Base-by-base conservation (phyloP, 2,888 invertebrate genomes). In the Phyllotreta striolata region DNA sequence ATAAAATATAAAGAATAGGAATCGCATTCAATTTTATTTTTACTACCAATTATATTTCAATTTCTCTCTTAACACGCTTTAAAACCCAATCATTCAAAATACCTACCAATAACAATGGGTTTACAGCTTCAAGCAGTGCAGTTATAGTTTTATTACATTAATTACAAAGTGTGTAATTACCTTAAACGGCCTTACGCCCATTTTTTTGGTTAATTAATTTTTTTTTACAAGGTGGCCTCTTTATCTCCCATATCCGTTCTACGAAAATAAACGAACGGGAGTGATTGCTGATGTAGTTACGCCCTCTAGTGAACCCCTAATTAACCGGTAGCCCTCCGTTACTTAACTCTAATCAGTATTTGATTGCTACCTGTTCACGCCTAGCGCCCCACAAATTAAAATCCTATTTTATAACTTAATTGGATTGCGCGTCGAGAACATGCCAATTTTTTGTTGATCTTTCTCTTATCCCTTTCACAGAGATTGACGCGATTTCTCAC, bases 331-430 rank as follows among this genome's bases (percentile, higher is more conserved):
- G 79, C 78, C 76, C 62, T 69, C 69, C 76, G 78, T 79, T 79
- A 78, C 79, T 79, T 79, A 80, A 76, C 74, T 78, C 78, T 78
- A 78, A 79, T 79, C 78, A 78, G 76, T 74, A 74, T 76, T 76
- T 79, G 79, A 80, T 79, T 79, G 79, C 79, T 79, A 80, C 80
- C 80, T 80, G 80, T 79, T 78, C 77, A 75, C 76, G 77, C 77
- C 77, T 75, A 72, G 72, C 74, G 72, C 72, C 74, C 73, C 74
- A 77, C 76, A 77, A 78, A 78, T 79, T 78, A 78, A 78, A 78
- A 77, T 73, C 72, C 74, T 74, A 76, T 77, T 77, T 77, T 69
- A 71, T 72, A 67, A 64, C 71, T 72, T 72, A 72, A 73, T 72
- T 69, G 70, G 64, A 13, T 44, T 44, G 24, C 38, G 13, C 35